Base-by-base conservation (phyloP, 2,888 invertebrate species). In the Anarsia innoxiella region DNA sequence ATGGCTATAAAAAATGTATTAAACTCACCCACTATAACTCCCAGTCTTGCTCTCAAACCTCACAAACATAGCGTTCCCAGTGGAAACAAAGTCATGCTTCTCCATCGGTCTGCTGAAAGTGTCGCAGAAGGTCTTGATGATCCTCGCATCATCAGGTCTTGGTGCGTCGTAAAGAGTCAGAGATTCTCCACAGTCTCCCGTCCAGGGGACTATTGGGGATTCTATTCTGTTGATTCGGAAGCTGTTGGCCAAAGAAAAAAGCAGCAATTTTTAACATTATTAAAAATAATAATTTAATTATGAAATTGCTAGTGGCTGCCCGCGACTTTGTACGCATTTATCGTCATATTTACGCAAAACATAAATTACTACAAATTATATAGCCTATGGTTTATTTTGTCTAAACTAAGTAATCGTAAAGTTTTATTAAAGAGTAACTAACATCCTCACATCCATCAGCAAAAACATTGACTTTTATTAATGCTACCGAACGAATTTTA, bases 71-170 rank as follows among this genome's bases (percentile, higher is more conserved):
- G 95, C 91, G 49, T 93, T 94, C 4, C 93, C 93, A 0, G 93
- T 94, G 0, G 95, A 95, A 0, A 96, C 93, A 51, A 96, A 96
- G 67, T 96, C 95, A 56, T 95, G 93, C 59, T 95, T 96, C 74
- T 96, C 95, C 93, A 95, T 93, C 0, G 95, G 94, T 46, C 94
- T 90, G 19, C 95, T 95, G 78, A 95, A 95, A 2, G 96, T 96
- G 72, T 96, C 96, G 74, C 96, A 96, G 78, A 96, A 96, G 1
- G 95, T 96, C 73, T 96, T 96, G 61, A 96, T 95, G 56, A 96
- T 95, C 50, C 91, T 89, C 0, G 95, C 93, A 48, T 95, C 95
- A 61, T 96, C 95, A 2, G 95, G 93, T 85, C 93, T 90, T 14
- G 93, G 89, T 0, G 95, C 91, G 57, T 96, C 96, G 67, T 96